Evolutionary conservation across 92 coral and sea anemone genomes (phyloP), one percentile per base, ranked within the genome.

Genomic region (Muricea muricata): DNA sequence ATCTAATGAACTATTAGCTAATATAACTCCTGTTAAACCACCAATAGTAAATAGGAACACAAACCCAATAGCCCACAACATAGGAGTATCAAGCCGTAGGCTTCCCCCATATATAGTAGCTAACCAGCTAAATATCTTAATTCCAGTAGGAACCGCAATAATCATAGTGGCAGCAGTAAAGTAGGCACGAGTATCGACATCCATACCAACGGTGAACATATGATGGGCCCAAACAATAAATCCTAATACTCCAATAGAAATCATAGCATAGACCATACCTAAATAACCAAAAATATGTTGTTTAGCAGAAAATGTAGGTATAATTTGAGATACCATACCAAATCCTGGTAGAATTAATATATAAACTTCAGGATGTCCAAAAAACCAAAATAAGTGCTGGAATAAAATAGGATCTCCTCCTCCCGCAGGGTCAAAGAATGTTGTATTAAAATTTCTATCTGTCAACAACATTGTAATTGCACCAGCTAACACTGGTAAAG

Each of bases 201-300:
- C 83, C 83, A 78, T 78, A 54, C 83, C 83, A 54, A 78, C 83
- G 70, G 83, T 78, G 40, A 78, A 78, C 83, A 78, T 78, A 78
- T 77, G 67, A 11, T 81, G 85, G 15, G 72, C 72, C 33, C 72
- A 65, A 21, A 65, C 72, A 65, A 65, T 65, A 65, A 65, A 65
- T 29, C 72, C 72, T 29, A 65, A 65, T 65, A 65, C 33, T 65
- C 32, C 72, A 65, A 65, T 65, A 23, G 72, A 65, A 21, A 65
- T 29, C 72, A 65, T 65, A 65, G 72, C 72, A 29, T 65, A 65
- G 9, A 65, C 33, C 72, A 65, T 65, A 23, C 72, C 72, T 65
- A 65, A 13, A 14, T 65, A 65, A 33, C 72, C 72, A 65, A 75
- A 75, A 40, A 75, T 75, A 40, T 75, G 80, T 75, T 75, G 63